phyloP scores from a whole-genome alignment of 1,140 invertebrate genomes.

The Drosophila triauraria region DNA sequence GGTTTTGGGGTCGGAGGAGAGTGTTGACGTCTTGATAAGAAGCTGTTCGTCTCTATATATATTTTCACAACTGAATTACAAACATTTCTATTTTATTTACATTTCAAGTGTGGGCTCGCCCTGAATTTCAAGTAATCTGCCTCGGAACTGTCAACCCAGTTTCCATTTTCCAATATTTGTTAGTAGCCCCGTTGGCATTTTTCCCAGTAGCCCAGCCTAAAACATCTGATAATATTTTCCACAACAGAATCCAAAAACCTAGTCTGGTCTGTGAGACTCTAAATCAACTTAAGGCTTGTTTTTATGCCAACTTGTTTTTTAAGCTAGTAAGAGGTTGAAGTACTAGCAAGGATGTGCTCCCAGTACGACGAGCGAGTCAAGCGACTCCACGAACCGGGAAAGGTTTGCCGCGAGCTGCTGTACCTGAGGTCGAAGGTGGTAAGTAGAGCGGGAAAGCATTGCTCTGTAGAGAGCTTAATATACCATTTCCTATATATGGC shows the following conservation, averaged over 20 bases:
- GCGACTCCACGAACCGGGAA: conserved; percentile 69
- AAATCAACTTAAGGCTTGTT: conserved; percentile 7
- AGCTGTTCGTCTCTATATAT: conserved; percentile 33
- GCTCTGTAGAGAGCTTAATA: not conserved
- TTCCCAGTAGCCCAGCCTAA: conserved; percentile 52
- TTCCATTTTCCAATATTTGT: conserved; percentile 1
- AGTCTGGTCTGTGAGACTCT: not conserved
- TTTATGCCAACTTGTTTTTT: conserved; percentile 5
- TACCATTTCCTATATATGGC: too few relatives aligned
- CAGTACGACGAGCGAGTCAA: conserved; percentile 57
- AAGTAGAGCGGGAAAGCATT: conserved; percentile 12
- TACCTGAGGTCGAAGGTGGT: conserved; percentile 64
- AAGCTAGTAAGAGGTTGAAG: not conserved
- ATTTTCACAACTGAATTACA: conserved; percentile 38
- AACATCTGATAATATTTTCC: conserved; percentile 31
- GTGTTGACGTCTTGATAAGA: conserved; percentile 73
- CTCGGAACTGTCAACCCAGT: not conserved
- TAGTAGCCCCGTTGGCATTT: conserved; percentile 41
- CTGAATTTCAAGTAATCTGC: conserved; percentile 2
- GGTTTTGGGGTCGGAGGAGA: conserved; percentile 14
- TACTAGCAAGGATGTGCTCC: conserved; percentile 41
- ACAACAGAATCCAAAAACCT: not conserved
- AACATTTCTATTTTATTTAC: conserved; percentile 36
- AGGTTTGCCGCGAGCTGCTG: conserved; percentile 68
- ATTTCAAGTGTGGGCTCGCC: conserved; percentile 6